phyloP scores from a whole-genome alignment of 2,113 vertebrate species.

The Sarotherodon lohbergeri region DNA sequence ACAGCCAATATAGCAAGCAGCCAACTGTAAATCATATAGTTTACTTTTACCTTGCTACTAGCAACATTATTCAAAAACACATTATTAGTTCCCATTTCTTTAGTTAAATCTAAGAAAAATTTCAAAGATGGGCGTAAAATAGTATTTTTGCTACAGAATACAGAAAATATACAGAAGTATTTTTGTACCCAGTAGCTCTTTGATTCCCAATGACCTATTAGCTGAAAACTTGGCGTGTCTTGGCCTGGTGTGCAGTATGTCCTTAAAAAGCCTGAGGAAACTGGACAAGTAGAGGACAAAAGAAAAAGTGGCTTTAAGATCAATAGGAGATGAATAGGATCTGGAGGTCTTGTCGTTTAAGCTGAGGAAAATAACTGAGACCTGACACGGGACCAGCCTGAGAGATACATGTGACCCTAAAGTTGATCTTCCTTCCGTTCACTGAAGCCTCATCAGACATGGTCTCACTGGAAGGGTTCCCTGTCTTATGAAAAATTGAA shows the following conservation, averaged over 20 bases:
- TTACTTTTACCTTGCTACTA: background rate
- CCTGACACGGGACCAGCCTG: background rate
- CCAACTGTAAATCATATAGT: background rate
- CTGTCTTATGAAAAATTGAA: background rate
- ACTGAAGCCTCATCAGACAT: background rate
- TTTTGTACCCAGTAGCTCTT: background rate
- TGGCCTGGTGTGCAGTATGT: background rate
- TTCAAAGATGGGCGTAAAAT: background rate
- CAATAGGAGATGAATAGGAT: background rate
- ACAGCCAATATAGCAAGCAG: background rate
- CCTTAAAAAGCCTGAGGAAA: background rate
- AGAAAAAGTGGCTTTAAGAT: background rate
- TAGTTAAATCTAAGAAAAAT: background rate
- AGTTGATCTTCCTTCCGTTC: background rate
- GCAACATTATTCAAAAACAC: background rate
- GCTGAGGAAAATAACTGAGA: background rate
- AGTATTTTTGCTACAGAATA: background rate
- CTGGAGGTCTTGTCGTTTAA: background rate
- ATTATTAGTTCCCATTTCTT: background rate
- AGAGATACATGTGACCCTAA: background rate
- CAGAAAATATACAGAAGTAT: background rate
- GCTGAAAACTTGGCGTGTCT: background rate
- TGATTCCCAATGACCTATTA: background rate
- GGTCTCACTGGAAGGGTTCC: background rate
- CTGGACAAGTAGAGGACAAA: background rate